phyloP scores from a whole-genome alignment of 2,888 invertebrate species.

The Pseudococcus viburni region DNA sequence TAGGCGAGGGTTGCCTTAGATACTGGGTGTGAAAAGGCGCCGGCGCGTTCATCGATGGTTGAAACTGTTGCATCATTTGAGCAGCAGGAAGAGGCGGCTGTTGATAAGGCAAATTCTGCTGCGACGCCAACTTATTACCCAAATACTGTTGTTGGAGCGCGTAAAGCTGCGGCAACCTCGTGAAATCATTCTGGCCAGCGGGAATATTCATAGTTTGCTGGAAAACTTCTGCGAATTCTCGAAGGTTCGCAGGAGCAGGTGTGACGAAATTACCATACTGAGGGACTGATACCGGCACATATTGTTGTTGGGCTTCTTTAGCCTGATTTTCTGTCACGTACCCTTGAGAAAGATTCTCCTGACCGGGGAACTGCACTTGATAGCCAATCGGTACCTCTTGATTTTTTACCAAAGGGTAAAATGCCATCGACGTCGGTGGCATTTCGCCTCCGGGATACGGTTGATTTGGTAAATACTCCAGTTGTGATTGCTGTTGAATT shows the following conservation, averaged over 20 bases:
- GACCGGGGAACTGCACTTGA: background rate
- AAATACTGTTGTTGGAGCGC: constrained; percentile 24
- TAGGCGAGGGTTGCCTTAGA: background rate
- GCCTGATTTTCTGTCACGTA: constrained; percentile 3
- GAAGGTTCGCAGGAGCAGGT: background rate
- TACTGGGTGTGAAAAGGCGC: background rate
- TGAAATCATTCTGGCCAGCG: background rate
- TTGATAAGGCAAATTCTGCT: constrained; percentile 36
- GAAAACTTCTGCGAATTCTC: constrained; percentile 52
- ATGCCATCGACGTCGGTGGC: background rate
- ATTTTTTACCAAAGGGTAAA: background rate
- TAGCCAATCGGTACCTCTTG: background rate
- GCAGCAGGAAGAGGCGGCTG: background rate
- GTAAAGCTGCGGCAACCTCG: constrained; percentile 51
- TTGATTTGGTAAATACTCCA: background rate
- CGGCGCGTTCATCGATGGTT: background rate
- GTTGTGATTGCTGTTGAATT: background rate
- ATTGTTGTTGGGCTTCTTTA: constrained; percentile 43
- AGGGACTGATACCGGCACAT: constrained; percentile 9
- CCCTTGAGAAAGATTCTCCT: constrained; percentile 6
- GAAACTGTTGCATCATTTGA: constrained; percentile 49
- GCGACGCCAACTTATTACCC: constrained; percentile 4
- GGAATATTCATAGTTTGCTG: constrained; percentile 29
- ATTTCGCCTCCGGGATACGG: background rate
- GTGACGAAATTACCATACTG: constrained; percentile 44